phyloP scores from a whole-genome alignment of 2,888 invertebrate species.

The Thymelicus acteon region DNA sequence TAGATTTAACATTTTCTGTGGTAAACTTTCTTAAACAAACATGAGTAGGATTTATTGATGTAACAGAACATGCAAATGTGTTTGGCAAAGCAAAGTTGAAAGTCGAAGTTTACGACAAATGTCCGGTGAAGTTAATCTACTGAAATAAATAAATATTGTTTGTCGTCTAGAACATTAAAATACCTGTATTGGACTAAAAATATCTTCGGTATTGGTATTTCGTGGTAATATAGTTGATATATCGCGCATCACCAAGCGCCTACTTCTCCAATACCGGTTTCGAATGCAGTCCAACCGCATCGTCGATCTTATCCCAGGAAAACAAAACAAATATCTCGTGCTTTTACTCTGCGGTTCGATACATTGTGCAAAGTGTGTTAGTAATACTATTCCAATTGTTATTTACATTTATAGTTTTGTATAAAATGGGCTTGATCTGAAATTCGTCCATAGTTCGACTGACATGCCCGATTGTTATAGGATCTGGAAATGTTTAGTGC shows the following conservation, averaged over 20 bases:
- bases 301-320: slow-evolving; percentile 74
- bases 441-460: too few species aligned
- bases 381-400: slow-evolving; percentile 24
- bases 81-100: neutral
- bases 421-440: too few species aligned
- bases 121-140: neutral
- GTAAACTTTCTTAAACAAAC: too few species aligned
- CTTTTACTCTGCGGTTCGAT: slow-evolving; percentile 61
- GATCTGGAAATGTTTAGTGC: too few species aligned
- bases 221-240: slow-evolving; percentile 22
- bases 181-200: neutral
- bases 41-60: too few species aligned
- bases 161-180: neutral
- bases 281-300: slow-evolving; percentile 69
- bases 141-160: neutral
- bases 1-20: too few species aligned
- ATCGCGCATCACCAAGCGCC: slow-evolving; percentile 52
- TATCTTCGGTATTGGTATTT: slow-evolving; percentile 9
- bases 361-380: slow-evolving; percentile 41
- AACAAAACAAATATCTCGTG: slow-evolving; percentile 70
- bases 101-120: neutral
- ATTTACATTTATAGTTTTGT: neutral
- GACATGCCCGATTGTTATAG: too few species aligned
- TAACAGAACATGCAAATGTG: too few species aligned
- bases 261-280: slow-evolving; percentile 77